Evolutionary conservation across 2,113 vertebrate genomes (phyloP), one percentile per base, ranked within the genome.

Genomic region (Tragelaphus buxtoni): DNA sequence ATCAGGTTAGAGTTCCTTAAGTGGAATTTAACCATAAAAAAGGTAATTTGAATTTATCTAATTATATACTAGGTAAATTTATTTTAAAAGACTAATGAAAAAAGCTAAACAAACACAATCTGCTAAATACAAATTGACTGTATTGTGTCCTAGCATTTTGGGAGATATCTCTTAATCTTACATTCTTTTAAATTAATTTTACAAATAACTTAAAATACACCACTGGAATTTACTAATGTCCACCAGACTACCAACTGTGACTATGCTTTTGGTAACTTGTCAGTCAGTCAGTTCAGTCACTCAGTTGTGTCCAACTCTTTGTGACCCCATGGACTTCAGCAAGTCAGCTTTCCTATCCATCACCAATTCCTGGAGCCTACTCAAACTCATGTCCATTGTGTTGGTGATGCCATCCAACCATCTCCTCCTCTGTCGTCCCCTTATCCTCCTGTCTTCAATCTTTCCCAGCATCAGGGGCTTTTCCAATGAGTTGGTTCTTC

Each of bases 81-180:
- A 93, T 85, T 72, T 90, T 63, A 55, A 91, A 94, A 88, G 58
- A 28, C 13, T 45, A 90, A 69, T 69, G 20, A 79, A 69, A 89
- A 69, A 91, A 92, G 14, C 22, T 28, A 90, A 85, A 30, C 7
- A 95, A 88, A 58, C 32, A 90, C 20, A 94, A 51, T 81, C 45
- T 22, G 83, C 32, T 80, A 84, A 74, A 60, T 91, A 53, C 2
- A 83, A 56, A 51, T 58, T n/a, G 3, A 88, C 55, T 69, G 0
- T 11, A 69, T 16, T 69, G 2, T 65, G 6, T 56, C 45, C 12
- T 74, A n/a, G 11, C 30, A 45, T 83, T 80, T 56, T 3, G 30
- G 13, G 49, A 12, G 7, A 22, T 24, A 1, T 55, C 42, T 92
- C 60, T 84, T 76, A n/a, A 45, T 77, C 28, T 32, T 51, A 22